phyloP scores from a whole-genome alignment of 2,113 vertebrate species.

The Triplophysa dalaica region DNA sequence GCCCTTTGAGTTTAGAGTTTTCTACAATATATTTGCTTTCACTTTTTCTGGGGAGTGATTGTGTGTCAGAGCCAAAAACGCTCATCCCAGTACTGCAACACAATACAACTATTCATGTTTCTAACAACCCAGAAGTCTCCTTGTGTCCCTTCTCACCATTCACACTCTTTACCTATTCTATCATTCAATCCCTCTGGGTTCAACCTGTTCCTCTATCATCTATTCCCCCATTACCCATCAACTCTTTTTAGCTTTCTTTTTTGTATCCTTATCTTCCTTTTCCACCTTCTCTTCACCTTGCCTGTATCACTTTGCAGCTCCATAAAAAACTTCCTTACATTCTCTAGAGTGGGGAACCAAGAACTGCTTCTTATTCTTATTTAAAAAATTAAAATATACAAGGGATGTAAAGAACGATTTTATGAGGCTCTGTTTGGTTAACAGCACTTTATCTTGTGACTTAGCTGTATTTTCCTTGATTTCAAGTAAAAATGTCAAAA shows the following conservation, averaged over 20 bases:
- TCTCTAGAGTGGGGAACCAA: too few species aligned
- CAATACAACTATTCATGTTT: background rate
- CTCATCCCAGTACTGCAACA: conserved; percentile 34
- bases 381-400: too few species aligned
- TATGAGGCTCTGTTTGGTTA: too few species aligned
- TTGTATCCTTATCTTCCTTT: background rate
- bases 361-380: too few species aligned
- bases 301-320: too few species aligned
- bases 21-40: background rate
- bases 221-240: background rate
- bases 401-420: too few species aligned
- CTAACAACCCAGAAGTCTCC: background rate
- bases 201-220: background rate
- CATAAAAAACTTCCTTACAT: too few species aligned
- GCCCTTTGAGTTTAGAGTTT: background rate
- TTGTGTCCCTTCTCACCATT: background rate
- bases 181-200: background rate
- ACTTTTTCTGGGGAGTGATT: background rate
- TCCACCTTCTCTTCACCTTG: background rate
- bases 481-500: too few species aligned
- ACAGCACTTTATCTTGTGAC: too few species aligned
- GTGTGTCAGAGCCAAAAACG: conserved; percentile 14
- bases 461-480: too few species aligned
- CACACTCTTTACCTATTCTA: conserved; percentile 16
- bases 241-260: background rate